Percentiles rank a stretch among this genome's conserved stretches.
Conservation (phyloP, 1,140 invertebrate species). For the Ganaspis sp. region DNA sequence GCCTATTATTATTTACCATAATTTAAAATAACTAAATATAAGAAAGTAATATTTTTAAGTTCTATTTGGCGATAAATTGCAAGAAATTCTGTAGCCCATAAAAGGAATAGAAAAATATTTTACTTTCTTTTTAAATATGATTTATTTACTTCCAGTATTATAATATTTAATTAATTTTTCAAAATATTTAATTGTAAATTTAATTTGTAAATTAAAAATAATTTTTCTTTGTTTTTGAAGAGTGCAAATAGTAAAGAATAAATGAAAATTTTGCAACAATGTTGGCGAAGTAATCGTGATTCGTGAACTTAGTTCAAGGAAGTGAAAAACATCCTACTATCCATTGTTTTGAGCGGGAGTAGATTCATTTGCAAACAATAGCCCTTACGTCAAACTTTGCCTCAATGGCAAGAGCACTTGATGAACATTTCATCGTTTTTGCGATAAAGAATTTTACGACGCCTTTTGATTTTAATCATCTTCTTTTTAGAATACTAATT, state of each 20-base stretch:
- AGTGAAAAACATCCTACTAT: not conserved
- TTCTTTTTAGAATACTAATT: too few species aligned
- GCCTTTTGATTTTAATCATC: too few species aligned
- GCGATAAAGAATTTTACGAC: not conserved
- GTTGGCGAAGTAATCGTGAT: not conserved
- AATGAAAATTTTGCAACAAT: not conserved
- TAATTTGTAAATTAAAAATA: not conserved
- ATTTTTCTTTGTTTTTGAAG: not conserved
- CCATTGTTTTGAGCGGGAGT: not conserved
- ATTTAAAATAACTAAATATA: too few species aligned
- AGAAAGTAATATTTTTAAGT: too few species aligned
- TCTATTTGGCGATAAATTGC: too few species aligned
- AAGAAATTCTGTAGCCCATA: too few species aligned
- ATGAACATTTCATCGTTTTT: not conserved
- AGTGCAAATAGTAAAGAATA: not conserved
- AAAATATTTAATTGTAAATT: too few species aligned
- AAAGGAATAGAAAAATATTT: too few species aligned
- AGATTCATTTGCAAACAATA: conserved; percentile 47
- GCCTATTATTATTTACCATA: too few species aligned
- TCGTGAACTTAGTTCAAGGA: not conserved
- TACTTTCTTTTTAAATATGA: too few species aligned
- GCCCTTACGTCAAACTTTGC: conserved; percentile 37
- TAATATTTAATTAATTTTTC: too few species aligned
- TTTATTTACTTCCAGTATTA: too few species aligned
- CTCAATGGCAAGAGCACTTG: not conserved